phyloP scores from a whole-genome alignment of 1,140 invertebrate genomes.

The Drosophila rufa region DNA sequence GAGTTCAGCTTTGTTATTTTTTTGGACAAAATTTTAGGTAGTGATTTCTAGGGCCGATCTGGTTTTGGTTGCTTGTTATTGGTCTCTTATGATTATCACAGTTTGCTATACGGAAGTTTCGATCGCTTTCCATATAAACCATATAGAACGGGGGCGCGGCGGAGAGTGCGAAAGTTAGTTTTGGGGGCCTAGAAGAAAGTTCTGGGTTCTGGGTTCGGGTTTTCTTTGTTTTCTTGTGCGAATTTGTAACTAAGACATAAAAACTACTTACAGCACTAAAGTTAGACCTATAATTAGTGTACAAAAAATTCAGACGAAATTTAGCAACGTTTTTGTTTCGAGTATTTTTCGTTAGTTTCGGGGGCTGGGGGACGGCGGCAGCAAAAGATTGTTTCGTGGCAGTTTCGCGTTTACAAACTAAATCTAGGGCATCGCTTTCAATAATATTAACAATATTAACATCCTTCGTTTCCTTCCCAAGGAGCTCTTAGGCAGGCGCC shows the following conservation, averaged over 20 bases:
- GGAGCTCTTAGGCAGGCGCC: slow-evolving; percentile 86
- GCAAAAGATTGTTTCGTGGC: slow-evolving; percentile 61
- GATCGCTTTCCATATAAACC: slow-evolving; percentile 62
- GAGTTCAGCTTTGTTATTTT: slow-evolving; percentile 1
- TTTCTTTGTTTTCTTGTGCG: slow-evolving; percentile 37
- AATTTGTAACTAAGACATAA: slow-evolving; percentile 78
- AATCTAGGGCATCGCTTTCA: slow-evolving; percentile 63
- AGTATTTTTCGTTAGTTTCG: slow-evolving; percentile 66
- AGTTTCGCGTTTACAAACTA: slow-evolving; percentile 66
- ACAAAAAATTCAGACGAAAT: slow-evolving; percentile 73
- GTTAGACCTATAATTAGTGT: slow-evolving; percentile 69
- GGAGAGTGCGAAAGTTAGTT: slow-evolving; percentile 39
- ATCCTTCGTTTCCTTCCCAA: neutral
- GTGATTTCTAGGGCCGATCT: slow-evolving; percentile 32
- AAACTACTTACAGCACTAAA: slow-evolving; percentile 73
- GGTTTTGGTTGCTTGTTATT: slow-evolving; percentile 36
- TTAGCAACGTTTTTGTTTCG: slow-evolving; percentile 59
- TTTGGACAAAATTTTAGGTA: slow-evolving; percentile 39
- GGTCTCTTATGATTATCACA: slow-evolving; percentile 80
- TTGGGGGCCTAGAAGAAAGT: slow-evolving; percentile 16
- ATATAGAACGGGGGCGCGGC: slow-evolving; percentile 45
- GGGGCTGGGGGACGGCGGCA: slow-evolving; percentile 17
- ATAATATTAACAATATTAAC: slow-evolving; percentile 68
- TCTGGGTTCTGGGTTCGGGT: neutral
- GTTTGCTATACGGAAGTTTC: slow-evolving; percentile 77